Evolutionary conservation across 2,888 invertebrate genomes (phyloP).

Genomic region (Alloscopus bannaensis): DNA sequence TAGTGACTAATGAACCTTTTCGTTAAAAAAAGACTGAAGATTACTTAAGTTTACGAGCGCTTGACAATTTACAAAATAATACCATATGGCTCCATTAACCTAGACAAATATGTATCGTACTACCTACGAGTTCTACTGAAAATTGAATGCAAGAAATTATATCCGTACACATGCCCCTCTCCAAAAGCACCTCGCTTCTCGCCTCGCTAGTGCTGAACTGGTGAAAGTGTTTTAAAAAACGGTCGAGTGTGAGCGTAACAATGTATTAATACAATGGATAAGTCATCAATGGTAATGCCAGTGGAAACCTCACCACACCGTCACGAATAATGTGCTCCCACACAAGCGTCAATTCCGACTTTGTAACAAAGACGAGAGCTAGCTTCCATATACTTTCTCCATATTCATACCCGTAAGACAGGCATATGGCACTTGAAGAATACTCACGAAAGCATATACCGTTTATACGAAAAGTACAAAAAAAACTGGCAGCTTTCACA

Average conservation of each 20-base stretch:
- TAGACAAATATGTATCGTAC: conserved; percentile 28
- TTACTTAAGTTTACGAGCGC: conserved; percentile 29
- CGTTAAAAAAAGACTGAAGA: conserved; percentile 23
- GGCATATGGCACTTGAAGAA: background rate
- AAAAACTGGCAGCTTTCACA: conserved; percentile 24
- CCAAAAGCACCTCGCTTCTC: background rate
- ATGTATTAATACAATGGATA: background rate
- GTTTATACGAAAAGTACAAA: background rate
- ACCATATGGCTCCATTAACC: conserved; percentile 63
- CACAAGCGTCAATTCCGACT: conserved; percentile 24
- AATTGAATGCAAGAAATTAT: no score
- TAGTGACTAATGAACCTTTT: conserved; percentile 46
- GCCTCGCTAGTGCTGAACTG: conserved; percentile 6
- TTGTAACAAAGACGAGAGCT: conserved; percentile 18
- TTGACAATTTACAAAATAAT: conserved; percentile 50
- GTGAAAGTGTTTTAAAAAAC: background rate
- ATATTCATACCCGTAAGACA: background rate
- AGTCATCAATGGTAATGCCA: background rate
- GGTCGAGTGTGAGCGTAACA: background rate
- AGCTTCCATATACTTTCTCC: background rate
- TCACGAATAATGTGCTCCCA: conserved; percentile 10
- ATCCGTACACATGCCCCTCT: no score
- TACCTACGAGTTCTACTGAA: no score
- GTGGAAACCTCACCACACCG: background rate
- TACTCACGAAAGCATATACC: background rate